A percentile compares a stretch with the other conserved stretches of the same genome.
Conservation (phyloP, 1,140 invertebrate species). For the Parapsyche elsis region DNA sequence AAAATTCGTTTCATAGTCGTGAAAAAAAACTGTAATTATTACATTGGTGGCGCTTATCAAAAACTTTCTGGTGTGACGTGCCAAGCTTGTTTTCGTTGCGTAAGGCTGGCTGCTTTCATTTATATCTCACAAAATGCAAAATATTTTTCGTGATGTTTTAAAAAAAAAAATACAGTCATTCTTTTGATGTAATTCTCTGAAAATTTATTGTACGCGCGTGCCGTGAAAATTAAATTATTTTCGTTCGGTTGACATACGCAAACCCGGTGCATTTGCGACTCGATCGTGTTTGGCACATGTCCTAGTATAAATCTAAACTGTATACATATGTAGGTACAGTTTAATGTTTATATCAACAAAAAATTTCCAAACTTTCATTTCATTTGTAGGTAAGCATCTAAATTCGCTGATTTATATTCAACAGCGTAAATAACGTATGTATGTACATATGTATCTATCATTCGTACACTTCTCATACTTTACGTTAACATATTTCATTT, state of each 20-base stretch:
- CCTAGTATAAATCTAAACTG: neutral
- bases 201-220: conserved; percentile 32
- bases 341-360: no score
- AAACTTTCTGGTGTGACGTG: conserved; percentile 1
- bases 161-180: neutral
- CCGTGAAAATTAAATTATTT: conserved; percentile 31
- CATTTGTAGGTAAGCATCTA: no score
- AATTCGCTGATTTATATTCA: no score
- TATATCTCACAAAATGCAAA: neutral
- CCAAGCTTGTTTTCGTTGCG: conserved; percentile 6
- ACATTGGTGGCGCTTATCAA: conserved; percentile 10
- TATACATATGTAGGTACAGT: no score
- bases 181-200: conserved; percentile 27
- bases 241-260: neutral
- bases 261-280: neutral
- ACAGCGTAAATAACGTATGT: no score
- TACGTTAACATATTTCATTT: no score
- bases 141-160: conserved; percentile 9
- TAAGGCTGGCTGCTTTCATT: neutral
- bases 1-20: conserved; percentile 2
- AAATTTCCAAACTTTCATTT: no score
- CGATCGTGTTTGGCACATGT: neutral
- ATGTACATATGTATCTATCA: no score
- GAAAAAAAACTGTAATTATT: neutral
- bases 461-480: no score